Conservation (phyloP, 2,113 vertebrate species). For the Galeopterus variegatus region DNA sequence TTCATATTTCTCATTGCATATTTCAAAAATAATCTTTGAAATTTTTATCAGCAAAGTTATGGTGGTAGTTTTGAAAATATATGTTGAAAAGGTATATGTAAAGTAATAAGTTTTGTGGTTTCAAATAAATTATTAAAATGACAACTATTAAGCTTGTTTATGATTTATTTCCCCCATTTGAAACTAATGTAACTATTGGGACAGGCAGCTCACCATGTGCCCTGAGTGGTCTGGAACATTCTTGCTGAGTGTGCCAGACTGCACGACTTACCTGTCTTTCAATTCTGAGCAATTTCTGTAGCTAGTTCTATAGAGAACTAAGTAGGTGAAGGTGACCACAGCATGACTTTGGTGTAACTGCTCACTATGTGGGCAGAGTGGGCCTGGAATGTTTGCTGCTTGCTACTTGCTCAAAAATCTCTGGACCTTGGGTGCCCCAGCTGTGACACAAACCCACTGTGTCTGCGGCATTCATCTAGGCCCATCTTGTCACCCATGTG, state of each 20-base stretch:
- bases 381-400: neutral
- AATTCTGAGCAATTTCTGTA: neutral
- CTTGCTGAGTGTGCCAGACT: neutral
- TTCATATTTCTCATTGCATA: neutral
- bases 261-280: neutral
- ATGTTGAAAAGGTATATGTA: neutral
- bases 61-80: slow-evolving; percentile 31
- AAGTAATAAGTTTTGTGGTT: neutral
- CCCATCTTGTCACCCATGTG: neutral
- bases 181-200: neutral
- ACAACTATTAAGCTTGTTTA: neutral
- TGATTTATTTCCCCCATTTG: neutral
- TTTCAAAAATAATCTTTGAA: neutral
- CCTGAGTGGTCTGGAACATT: neutral
- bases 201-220: neutral
- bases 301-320: neutral
- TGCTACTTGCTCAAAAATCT: neutral
- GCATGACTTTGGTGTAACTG: neutral
- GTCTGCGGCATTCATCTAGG: neutral
- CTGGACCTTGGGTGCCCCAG: neutral
- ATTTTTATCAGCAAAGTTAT: neutral
- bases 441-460: neutral
- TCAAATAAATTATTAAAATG: slow-evolving; percentile 4
- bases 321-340: neutral
- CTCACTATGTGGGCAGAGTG: neutral